Percentiles rank a stretch among this genome's conserved stretches.
Conservation (phyloP, 2,888 invertebrate species). For the Tupiocoris notatus region DNA sequence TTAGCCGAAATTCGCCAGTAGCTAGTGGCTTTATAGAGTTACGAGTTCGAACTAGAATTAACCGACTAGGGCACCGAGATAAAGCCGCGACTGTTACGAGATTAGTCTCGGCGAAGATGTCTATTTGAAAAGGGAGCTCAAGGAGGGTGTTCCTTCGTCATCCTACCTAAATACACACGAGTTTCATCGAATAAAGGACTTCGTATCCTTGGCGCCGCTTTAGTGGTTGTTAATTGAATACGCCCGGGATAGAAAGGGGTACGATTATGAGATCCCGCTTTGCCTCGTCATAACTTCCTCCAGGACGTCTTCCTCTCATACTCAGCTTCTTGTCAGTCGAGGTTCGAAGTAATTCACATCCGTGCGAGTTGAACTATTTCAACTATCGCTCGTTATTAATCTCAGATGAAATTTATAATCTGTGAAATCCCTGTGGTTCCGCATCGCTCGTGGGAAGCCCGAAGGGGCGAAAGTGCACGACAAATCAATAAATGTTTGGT, state of each 20-base stretch:
- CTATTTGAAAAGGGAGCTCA: slow-evolving; percentile 15
- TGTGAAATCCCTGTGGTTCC: too few species aligned
- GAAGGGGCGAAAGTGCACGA: too few species aligned
- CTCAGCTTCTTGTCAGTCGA: too few species aligned
- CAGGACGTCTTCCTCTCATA: not conserved
- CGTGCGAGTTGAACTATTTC: too few species aligned
- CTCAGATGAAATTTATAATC: too few species aligned
- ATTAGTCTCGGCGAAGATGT: slow-evolving; percentile 27
- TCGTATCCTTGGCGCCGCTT: slow-evolving; percentile 14
- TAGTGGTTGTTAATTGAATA: slow-evolving; percentile 35
- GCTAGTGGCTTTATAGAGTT: too few species aligned
- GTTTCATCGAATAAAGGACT: slow-evolving; percentile 26
- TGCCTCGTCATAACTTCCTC: not conserved
- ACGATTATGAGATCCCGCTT: slow-evolving; percentile 9
- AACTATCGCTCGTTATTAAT: too few species aligned
- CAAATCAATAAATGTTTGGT: too few species aligned
- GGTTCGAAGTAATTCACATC: too few species aligned
- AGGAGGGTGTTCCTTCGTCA: not conserved
- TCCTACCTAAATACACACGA: slow-evolving; percentile 34
- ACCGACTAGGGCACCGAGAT: slow-evolving; percentile 12
- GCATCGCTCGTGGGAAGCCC: too few species aligned
- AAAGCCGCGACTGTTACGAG: slow-evolving; percentile 32
- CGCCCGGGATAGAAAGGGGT: slow-evolving; percentile 1
- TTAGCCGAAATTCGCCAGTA: too few species aligned
- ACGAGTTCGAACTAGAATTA: slow-evolving; percentile 23